Evolutionary conservation across 1,140 invertebrate genomes (phyloP).

Genomic region (Coptotermes formosanus): DNA sequence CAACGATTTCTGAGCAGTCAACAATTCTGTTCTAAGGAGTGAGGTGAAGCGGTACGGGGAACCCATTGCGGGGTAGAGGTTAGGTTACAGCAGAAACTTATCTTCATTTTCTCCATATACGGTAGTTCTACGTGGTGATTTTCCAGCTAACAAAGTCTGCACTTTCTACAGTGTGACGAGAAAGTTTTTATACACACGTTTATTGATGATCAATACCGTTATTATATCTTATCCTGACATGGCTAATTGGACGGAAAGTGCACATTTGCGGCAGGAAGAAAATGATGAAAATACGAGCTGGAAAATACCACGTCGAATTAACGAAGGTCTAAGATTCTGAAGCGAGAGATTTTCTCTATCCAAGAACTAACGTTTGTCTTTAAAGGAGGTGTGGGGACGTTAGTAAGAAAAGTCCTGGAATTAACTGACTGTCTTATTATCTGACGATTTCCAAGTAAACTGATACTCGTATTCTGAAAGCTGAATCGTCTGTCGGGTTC

Average conservation of each 20-base stretch:
- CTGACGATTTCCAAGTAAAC: too few relatives aligned
- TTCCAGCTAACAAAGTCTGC: neutral
- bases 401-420: too few relatives aligned
- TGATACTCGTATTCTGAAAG: too few relatives aligned
- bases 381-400: too few relatives aligned
- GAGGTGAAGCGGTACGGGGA: too few relatives aligned
- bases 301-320: neutral
- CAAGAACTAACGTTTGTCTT: too few relatives aligned
- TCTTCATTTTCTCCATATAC: constrained; percentile 20
- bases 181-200: neutral
- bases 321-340: neutral
- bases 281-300: neutral
- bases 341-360: neutral
- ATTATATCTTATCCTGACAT: neutral
- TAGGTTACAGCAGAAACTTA: constrained; percentile 19
- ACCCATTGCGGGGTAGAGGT: neutral
- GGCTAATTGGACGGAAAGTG: constrained; percentile 9
- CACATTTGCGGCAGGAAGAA: neutral
- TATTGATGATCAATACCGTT: neutral
- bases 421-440: too few relatives aligned
- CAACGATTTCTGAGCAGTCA: constrained; percentile 29
- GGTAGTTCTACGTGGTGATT: neutral
- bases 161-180: neutral
- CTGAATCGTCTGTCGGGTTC: too few relatives aligned
- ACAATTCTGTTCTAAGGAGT: neutral